These are phyloP conservation scores for Drosophila subobscura DNA, from an alignment of 1,140 invertebrate species.

Conservation along the genomic window DNA sequence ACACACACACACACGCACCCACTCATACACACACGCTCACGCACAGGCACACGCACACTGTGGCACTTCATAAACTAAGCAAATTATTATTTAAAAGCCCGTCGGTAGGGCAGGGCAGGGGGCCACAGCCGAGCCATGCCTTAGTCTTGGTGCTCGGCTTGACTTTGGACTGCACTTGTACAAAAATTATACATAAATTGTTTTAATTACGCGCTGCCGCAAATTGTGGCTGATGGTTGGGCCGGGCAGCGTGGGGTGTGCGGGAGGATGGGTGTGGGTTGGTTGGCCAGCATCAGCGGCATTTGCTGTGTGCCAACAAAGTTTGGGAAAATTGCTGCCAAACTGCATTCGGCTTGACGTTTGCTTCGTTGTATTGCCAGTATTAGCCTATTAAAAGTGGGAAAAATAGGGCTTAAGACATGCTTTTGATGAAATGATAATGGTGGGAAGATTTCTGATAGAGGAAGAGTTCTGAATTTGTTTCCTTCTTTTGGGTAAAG, in stretches of 20 bases:
- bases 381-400: slow-evolving; percentile 43
- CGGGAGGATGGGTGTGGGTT: neutral
- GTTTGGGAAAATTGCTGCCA: slow-evolving; percentile 74
- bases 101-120: slow-evolving; percentile 40
- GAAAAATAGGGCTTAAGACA: slow-evolving; percentile 35
- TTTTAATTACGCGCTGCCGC: slow-evolving; percentile 81
- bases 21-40: slow-evolving; percentile 27
- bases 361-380: slow-evolving; percentile 5
- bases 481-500: too few species aligned
- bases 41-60: slow-evolving; percentile 19
- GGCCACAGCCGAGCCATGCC: slow-evolving; percentile 4
- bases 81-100: slow-evolving; percentile 82
- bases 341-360: slow-evolving; percentile 66
- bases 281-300: slow-evolving; percentile 22
- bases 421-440: too few species aligned
- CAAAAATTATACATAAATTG: slow-evolving; percentile 78
- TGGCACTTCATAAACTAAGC: slow-evolving; percentile 78
- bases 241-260: neutral
- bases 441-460: neutral
- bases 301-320: slow-evolving; percentile 49
- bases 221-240: slow-evolving; percentile 54
- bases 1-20: slow-evolving; percentile 14
- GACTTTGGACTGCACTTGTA: slow-evolving; percentile 72
- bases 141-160: slow-evolving; percentile 46
- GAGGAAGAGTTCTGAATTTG: neutral